A percentile compares a stretch with the other conserved stretches of the same genome.
Conservation (phyloP, 2,888 invertebrate genomes). For the Odontocolon sp. region DNA sequence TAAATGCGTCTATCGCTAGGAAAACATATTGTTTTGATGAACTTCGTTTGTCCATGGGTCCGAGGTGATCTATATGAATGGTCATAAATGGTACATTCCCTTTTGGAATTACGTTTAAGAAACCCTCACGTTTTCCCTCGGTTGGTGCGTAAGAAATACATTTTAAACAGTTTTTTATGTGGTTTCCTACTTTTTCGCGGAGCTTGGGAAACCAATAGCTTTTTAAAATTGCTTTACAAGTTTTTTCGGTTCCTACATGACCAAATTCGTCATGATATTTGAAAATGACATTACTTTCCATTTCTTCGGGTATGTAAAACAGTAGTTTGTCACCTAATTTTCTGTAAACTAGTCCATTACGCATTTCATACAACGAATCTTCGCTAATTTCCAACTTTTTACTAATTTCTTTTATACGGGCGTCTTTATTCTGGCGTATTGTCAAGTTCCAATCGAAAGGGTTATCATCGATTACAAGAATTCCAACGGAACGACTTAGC, state of each 20-base stretch:
- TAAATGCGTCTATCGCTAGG: slow-evolving; percentile 46
- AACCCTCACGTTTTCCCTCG: slow-evolving; percentile 52
- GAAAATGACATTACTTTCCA: slow-evolving; percentile 52
- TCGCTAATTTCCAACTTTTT: slow-evolving; percentile 39
- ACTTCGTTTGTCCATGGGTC: slow-evolving; percentile 28
- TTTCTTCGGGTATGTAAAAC: slow-evolving; percentile 59
- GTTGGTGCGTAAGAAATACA: slow-evolving; percentile 52
- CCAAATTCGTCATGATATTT: slow-evolving; percentile 63
- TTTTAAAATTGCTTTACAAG: slow-evolving; percentile 29
- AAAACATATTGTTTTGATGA: slow-evolving; percentile 29
- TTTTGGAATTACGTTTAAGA: slow-evolving; percentile 58
- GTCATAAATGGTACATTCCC: slow-evolving; percentile 54
- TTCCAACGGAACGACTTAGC: slow-evolving; percentile 51
- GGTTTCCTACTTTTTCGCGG: slow-evolving; percentile 31
- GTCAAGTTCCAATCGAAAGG: slow-evolving; percentile 53
- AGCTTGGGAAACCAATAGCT: slow-evolving; percentile 59
- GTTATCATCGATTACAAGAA: slow-evolving; percentile 56
- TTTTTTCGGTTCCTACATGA: slow-evolving; percentile 60
- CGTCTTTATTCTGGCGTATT: slow-evolving; percentile 46
- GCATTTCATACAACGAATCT: slow-evolving; percentile 53
- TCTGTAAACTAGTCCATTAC: slow-evolving; percentile 60
- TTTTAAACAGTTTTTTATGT: slow-evolving; percentile 57
- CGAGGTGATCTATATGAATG: slow-evolving; percentile 56
- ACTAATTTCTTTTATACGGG: slow-evolving; percentile 31
- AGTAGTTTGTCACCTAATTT: slow-evolving; percentile 47